These are phyloP conservation scores for Tachystola acroxantha DNA, from an alignment of 2,888 invertebrate species.

Conservation along the genomic window DNA sequence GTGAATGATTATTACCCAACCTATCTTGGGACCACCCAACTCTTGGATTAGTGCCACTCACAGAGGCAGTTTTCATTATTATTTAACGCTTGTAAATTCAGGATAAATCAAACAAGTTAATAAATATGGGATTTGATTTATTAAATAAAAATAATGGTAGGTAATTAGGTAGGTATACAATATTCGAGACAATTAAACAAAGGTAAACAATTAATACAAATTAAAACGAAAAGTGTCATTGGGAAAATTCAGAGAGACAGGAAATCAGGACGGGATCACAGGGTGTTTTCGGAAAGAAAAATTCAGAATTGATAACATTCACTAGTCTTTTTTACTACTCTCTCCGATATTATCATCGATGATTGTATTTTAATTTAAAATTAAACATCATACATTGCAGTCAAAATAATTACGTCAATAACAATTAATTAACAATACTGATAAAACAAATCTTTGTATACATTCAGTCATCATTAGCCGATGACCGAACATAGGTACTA, in stretches of 20 bases:
- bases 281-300: neutral
- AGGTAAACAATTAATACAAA: slow-evolving; percentile 24
- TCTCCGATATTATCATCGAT: slow-evolving; percentile 47
- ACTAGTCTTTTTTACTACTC: slow-evolving; percentile 56
- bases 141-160: slow-evolving; percentile 1
- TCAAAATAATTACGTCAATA: slow-evolving; percentile 10
- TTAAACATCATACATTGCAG: slow-evolving; percentile 2
- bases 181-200: slow-evolving; percentile 24
- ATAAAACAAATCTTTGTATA: slow-evolving; percentile 17
- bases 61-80: too few relatives aligned
- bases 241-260: too few relatives aligned
- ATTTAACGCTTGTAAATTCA: too few relatives aligned
- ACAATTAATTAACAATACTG: slow-evolving; percentile 42
- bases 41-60: too few relatives aligned
- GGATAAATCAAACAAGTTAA: too few relatives aligned
- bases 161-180: slow-evolving; percentile 17
- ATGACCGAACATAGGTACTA: too few relatives aligned
- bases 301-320: slow-evolving; percentile 9
- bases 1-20: too few relatives aligned
- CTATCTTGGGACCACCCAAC: too few relatives aligned
- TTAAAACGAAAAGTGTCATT: slow-evolving; percentile 15
- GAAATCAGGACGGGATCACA: too few relatives aligned
- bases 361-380: neutral
- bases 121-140: too few relatives aligned
- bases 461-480: slow-evolving; percentile 2